Base-by-base conservation (phyloP, 1,140 invertebrate genomes). In the Lasioglossum baleicum region DNA sequence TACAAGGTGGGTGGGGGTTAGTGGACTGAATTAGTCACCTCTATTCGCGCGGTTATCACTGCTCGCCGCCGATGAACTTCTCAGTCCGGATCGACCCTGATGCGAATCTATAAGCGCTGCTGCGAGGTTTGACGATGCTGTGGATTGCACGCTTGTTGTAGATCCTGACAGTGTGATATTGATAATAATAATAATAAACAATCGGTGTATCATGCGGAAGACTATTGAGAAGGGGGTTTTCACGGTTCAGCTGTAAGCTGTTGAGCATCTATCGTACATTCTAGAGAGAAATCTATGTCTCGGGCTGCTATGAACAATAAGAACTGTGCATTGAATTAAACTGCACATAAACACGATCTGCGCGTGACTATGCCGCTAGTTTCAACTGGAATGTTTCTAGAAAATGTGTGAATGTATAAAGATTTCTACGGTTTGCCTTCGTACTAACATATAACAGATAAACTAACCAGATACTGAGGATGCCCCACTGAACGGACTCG, bases 41-140 rank as follows among this genome's bases (percentile, higher is more conserved):
- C 92, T 92, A 74, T 93, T 91, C 65, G 92, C 90, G 75, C 91
- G 92, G 73, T 90, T 93, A 76, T 93, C 92, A 84, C 88, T 90
- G 86, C 88, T 92, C 2, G 92, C 83, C 71, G 88, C 77, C 1
- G 92, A 92, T 80, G 88, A 89, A 81, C 86, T 90, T 48, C 91
- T 90, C 48, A 93, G 85, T 75, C 89, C 90, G 53, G 89, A 90
- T 71, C 90, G 90, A 65, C 89, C 90, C 48, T 93, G 93, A 83
- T 94, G 93, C 11, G 94, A 93, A 87, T 94, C 94, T 71, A 94
- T 92, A 48, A 94, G 87, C 35, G 93, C 94, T 79, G 94, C 94
- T 71, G 94, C 93, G 17, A 94, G 88, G 86, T 93, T 94, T 65
- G 94, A 92, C 42, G 93, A 92, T 71, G 92, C 90, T 74, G 90